phyloP scores from a whole-genome alignment of 2,797 vertebrate genomes.

The Enteromius mattozi region DNA sequence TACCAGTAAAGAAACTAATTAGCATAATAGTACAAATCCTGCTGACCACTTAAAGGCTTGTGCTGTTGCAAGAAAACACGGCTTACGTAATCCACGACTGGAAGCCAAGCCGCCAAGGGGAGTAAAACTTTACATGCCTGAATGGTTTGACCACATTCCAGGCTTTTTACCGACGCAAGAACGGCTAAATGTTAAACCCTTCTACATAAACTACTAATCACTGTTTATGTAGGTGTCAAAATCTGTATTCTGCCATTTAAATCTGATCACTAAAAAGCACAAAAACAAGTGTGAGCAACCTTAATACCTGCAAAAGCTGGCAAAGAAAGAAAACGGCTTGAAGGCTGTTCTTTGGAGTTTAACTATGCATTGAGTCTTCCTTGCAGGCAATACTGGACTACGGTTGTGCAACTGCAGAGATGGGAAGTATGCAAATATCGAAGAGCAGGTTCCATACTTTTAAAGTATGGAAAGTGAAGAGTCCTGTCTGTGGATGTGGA shows the following conservation, averaged over 20 bases:
- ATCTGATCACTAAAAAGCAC: background rate
- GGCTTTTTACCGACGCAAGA: background rate
- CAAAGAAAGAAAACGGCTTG: background rate
- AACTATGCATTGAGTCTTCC: background rate
- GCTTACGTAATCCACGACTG: slow-evolving; percentile 40
- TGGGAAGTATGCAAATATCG: slow-evolving; percentile 8
- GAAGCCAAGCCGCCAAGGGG: slow-evolving; percentile 34
- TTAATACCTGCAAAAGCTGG: background rate
- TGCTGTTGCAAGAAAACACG: slow-evolving; percentile 46
- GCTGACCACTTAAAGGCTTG: slow-evolving; percentile 53
- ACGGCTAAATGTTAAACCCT: background rate
- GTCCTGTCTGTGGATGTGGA: slow-evolving; percentile 58
- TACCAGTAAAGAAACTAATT: slow-evolving; percentile 51
- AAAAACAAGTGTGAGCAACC: background rate
- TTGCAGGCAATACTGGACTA: slow-evolving; percentile 16
- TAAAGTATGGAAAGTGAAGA: slow-evolving; percentile 67
- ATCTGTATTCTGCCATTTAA: background rate
- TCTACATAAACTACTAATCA: background rate
- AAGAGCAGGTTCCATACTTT: slow-evolving; percentile 7
- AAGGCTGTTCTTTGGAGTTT: background rate
- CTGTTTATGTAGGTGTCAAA: background rate
- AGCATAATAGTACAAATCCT: slow-evolving; percentile 58
- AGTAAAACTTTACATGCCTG: background rate
- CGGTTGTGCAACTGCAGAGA: slow-evolving; percentile 27
- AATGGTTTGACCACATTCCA: slow-evolving; percentile 14